These are phyloP conservation scores for Myathropa florea DNA, from an alignment of 2,888 invertebrate species.

Conservation along the genomic window DNA sequence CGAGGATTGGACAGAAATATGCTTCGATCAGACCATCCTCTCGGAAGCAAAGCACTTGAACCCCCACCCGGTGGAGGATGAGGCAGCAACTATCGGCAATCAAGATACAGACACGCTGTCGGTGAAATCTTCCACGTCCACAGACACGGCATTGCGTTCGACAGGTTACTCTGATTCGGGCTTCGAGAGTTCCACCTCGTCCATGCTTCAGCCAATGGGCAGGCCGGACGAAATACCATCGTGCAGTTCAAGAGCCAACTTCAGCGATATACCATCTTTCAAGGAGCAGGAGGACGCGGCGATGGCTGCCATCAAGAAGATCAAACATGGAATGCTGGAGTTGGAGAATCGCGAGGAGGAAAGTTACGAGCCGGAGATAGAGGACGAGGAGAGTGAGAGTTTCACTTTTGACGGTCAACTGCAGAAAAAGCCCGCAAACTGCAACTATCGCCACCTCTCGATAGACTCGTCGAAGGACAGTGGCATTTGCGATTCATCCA, in stretches of 20 bases:
- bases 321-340: slow-evolving; percentile 74
- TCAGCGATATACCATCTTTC: slow-evolving; percentile 59
- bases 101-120: slow-evolving; percentile 78
- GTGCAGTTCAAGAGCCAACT: slow-evolving; percentile 43
- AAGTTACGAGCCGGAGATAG: slow-evolving; percentile 71
- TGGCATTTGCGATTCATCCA: slow-evolving; percentile 81
- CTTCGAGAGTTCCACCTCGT: slow-evolving; percentile 76
- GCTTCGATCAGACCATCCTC: slow-evolving; percentile 75
- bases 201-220: slow-evolving; percentile 59
- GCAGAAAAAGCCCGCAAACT: slow-evolving; percentile 72
- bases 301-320: slow-evolving; percentile 74
- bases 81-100: slow-evolving; percentile 42
- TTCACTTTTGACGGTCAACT: slow-evolving; percentile 67
- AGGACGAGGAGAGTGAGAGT: slow-evolving; percentile 50
- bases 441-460: slow-evolving; percentile 82
- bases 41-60: slow-evolving; percentile 76
- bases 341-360: slow-evolving; percentile 63
- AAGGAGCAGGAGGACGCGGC: slow-evolving; percentile 58
- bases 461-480: slow-evolving; percentile 86
- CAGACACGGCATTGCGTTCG: slow-evolving; percentile 76
- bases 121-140: slow-evolving; percentile 77
- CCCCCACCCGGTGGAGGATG: slow-evolving; percentile 65
- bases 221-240: slow-evolving; percentile 49
- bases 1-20: slow-evolving; percentile 75
- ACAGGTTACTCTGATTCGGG: slow-evolving; percentile 78